A percentile compares a stretch with the other conserved stretches of the same genome.
Conservation (phyloP, 2,888 invertebrate genomes). For the Stramonita haemastoma region DNA sequence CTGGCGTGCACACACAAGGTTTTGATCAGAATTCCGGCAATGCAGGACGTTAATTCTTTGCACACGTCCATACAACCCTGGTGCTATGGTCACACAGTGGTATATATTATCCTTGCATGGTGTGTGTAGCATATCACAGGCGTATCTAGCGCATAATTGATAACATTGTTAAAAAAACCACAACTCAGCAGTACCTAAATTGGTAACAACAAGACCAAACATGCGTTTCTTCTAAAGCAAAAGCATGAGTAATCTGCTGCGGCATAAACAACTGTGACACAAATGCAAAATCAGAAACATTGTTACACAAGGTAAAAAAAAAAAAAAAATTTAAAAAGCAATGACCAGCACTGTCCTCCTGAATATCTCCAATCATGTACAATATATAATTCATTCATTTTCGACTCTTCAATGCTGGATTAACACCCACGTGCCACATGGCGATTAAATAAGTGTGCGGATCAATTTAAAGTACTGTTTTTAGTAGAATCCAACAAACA, state of each 20-base stretch:
- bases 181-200: background rate
- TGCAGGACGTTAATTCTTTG: background rate
- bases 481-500: no score
- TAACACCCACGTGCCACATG: background rate
- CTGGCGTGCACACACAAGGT: background rate
- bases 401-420: background rate
- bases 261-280: background rate
- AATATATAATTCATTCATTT: background rate
- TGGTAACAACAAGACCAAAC: background rate
- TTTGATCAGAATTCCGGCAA: background rate
- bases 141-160: background rate
- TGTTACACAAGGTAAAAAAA: background rate
- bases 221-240: background rate
- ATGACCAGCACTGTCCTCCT: background rate
- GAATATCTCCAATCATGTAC: background rate
- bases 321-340: background rate
- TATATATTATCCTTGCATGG: background rate
- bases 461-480: no score
- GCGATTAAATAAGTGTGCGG: background rate
- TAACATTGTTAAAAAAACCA: background rate
- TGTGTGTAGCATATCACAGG: conserved; percentile 21
- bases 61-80: background rate
- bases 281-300: background rate
- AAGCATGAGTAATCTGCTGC: background rate
- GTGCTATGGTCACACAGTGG: background rate